Base-by-base conservation (phyloP, 2,113 vertebrate species). In the Numenius arquata region DNA sequence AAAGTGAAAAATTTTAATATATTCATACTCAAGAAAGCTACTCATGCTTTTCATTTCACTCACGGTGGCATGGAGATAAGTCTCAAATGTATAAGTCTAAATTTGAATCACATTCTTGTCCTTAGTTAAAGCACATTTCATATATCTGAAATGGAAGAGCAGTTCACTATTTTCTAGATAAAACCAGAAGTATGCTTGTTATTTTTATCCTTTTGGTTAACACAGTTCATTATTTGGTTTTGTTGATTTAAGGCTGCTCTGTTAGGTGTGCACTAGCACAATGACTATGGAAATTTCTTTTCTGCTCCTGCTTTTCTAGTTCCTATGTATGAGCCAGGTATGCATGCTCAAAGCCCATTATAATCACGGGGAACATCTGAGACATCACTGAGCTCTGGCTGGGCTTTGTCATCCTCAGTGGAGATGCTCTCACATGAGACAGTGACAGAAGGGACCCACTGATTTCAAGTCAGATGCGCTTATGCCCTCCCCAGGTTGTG, bases 121-220 rank as follows among this genome's bases (percentile, higher is more conserved):
- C 74, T 77, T 77, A 83, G 38, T 92, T 77, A 80, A 94, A 72
- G 45, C 36, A 25, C 26, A 32, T 63, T 76, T 91, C 38, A 45
- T 11, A 15, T 18, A 62, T 48, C 32, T 84, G 65, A 85, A 89
- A 86, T 43, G 26, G 61, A 92, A 58, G 19, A 76, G 41, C n/a
- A 47, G 45, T 40, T 85, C 85, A 50, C 47, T 58, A 59, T 36
- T 72, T 89, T 88, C 58, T 59, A 91, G 71, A 9, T 55, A 61
- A 75, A 71, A 68, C 36, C 61, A 91, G 62, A 85, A 50, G 52
- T n/a, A 62, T 15, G 17, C 58, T 83, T 13, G 8, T 43, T 80
- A 91, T 50, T 94, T 85, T 85, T 66, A 55, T 52, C 65, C 56
- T 90, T 95, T 87, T 50, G 30, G 52, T 89, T 94, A 88, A 56